Evolutionary conservation across 1,140 invertebrate genomes (phyloP), one percentile per base, ranked within the genome.

Genomic region (Panagrolaimus sp.): DNA sequence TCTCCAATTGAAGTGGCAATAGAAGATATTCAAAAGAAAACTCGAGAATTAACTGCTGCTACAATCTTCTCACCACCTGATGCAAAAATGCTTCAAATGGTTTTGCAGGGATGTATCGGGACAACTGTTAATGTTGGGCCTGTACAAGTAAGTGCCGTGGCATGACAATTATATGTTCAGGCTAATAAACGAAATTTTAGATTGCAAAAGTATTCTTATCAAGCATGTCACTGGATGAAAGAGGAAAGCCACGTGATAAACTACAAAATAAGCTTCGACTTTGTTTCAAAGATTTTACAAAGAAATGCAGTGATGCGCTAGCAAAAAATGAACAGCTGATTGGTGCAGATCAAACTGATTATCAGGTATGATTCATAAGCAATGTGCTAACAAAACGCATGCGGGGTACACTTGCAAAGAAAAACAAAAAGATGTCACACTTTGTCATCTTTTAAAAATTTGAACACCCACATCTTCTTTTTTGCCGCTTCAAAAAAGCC

Each of bases 51-150:
- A 63, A 89, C 89, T 8, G 87, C 89, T 11, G 93, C 93, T 1
- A 91, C 91, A 0, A 86, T 87, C 65, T 91, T 93, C 81, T 91
- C 96, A 84, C 93, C 94, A 3, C 89, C 92, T 0, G 94, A 89
- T 77, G 88, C 92, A 9, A 98, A 98, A 85, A 97, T 98, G 84
- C 84, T 98, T 63, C 94, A 97, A 86, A 98, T 98, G 95, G 93
- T 97, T 25, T 87, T 98, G 14, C 93, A 96, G 84, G 93, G 93
- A 5, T 87, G 86, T 74, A 85, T 86, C 73, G 87, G 89, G 8
- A 97, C 95, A 27, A 97, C 94, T 9, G 95, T 98, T 0, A 98
- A 98, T 87, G 93, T 96, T 82, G 95, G 95, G 14, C 94, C 94
- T 0, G 88, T 96, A 77, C 93, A 96, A 85, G 90, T 97, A 77